Evolutionary conservation across 2,797 vertebrate genomes (phyloP), one percentile per base, ranked within the genome.

Genomic region (Halcyon leucocephala): DNA sequence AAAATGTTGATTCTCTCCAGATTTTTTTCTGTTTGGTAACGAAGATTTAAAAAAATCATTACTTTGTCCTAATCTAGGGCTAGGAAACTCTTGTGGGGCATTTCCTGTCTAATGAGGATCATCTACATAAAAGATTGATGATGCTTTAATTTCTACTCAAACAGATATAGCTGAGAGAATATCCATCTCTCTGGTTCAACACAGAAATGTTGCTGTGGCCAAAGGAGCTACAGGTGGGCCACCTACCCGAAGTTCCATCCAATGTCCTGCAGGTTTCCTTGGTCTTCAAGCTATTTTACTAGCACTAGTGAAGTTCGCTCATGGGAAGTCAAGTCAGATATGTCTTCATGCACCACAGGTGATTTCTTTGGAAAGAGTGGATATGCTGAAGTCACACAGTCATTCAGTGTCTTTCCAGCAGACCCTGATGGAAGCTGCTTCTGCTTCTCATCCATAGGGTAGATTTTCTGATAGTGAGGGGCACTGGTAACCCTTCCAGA

Each of bases 291-390:
- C 14, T 78, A 1, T 51, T 83, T 51, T n/a, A 41, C 22, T 3
- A 46, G 25, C 37, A 15, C 31, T 14, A 4, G 10, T 8, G 49
- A 83, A 48, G 5, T 20, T 25, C 11, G 22, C 48, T 77, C 5
- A 9, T 1, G 33, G 67, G 37, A 62, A 24, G 42, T 12, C 26
- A 6, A 8, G 21, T 19, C 18, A 37, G 61, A 11, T 11, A 8
- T 1, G 15, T 28, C 33, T 9, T 3, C 2, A 19, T 0, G 28
- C 6, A 9, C 73, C 41, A 4, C 2, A 10, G 35, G 62, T 0
- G 24, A 25, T 4, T 16, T 37, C 74, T 70, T 12, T 25, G 69
- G 14, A 7, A 65, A 9, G 17, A 15, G 66, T 4, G 6, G 26
- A 16, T 6, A 6, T 1, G 9, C 0, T 28, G 60, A 20, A 42